A percentile compares a stretch with the other conserved stretches of the same genome.
These are phyloP conservation scores for Heterohyrax brucei DNA, from an alignment of 2,797 vertebrate genomes.

Conservation along the genomic window DNA sequence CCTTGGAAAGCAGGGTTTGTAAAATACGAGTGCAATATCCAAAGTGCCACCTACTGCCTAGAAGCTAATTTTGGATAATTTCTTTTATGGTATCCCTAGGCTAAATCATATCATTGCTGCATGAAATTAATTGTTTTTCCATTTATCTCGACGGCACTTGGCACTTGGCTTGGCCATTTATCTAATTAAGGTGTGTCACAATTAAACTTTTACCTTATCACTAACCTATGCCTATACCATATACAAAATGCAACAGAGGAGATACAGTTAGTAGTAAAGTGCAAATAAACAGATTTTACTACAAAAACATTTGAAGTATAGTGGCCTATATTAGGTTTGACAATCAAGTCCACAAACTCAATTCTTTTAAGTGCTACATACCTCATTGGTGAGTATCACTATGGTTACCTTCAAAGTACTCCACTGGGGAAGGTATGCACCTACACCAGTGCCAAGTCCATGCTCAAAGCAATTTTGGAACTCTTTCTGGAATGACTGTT, in stretches of 20 bases:
- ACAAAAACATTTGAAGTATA: background rate
- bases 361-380: too few relatives aligned
- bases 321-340: background rate
- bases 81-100: slow-evolving; percentile 26
- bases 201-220: slow-evolving; percentile 40
- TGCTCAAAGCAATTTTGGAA: too few relatives aligned
- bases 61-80: slow-evolving; percentile 12
- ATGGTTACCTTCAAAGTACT: too few relatives aligned
- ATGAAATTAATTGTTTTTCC: slow-evolving; percentile 42
- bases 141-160: background rate
- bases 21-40: slow-evolving; percentile 68
- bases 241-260: slow-evolving; percentile 31
- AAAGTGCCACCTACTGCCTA: slow-evolving; percentile 52
- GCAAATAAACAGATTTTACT: slow-evolving; percentile 23
- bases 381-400: too few relatives aligned
- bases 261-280: background rate
- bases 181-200: background rate
- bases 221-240: slow-evolving; percentile 26
- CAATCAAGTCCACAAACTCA: too few relatives aligned
- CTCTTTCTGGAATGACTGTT: too few relatives aligned
- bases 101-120: slow-evolving; percentile 1
- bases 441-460: too few relatives aligned
- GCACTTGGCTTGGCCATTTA: background rate
- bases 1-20: slow-evolving; percentile 70
- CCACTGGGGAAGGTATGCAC: too few relatives aligned